Evolutionary conservation across 2,113 vertebrate species (phyloP).

Genomic region (Glaucomys volans): DNA sequence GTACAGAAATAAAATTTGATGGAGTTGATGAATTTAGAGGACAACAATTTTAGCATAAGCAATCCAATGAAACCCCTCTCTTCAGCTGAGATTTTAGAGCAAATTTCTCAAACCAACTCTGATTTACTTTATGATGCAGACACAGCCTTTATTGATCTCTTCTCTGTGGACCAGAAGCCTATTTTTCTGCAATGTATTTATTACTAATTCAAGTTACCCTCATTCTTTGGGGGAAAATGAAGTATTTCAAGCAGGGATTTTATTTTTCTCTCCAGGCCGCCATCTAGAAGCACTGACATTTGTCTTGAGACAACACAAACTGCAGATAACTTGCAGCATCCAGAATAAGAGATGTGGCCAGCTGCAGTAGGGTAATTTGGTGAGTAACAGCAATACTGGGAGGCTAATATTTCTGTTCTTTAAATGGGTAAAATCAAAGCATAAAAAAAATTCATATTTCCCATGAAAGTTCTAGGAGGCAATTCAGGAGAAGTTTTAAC

Average conservation of each 20-base stretch:
- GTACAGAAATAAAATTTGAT: not conserved
- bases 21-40: not conserved
- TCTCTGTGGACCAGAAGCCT: not conserved
- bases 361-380: not conserved
- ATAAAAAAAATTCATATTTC: not conserved
- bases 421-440: not conserved
- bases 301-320: not conserved
- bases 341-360: not conserved
- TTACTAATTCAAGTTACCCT: not conserved
- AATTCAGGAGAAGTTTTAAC: conserved; percentile 35
- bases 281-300: not conserved
- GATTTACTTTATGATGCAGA: not conserved
- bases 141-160: not conserved
- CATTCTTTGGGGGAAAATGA: conserved; percentile 20
- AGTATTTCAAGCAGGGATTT: not conserved
- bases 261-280: not conserved
- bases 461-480: not conserved
- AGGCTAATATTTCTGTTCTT: not conserved
- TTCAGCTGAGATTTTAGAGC: not conserved
- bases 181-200: not conserved
- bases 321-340: not conserved
- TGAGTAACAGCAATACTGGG: not conserved
- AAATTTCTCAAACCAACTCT: not conserved
- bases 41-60: conserved; percentile 38
- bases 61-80: not conserved